Evolutionary conservation across 2,888 invertebrate genomes (phyloP).

Genomic region (Notocelia uddmanniana): DNA sequence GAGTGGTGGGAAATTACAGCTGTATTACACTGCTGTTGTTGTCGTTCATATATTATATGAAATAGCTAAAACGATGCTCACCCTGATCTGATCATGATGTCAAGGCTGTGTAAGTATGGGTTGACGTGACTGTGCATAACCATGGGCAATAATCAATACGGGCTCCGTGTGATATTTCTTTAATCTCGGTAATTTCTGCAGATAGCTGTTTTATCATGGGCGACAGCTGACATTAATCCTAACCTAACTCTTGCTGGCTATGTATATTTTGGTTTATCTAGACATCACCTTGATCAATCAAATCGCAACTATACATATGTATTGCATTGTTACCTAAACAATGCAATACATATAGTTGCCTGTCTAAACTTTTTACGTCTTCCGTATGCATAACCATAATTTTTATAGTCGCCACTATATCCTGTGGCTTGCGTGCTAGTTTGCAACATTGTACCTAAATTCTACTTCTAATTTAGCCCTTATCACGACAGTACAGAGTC

Average conservation of each 20-base stretch:
- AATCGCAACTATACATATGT: neutral
- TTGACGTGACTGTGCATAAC: too few relatives aligned
- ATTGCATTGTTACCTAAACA: conserved; percentile 10
- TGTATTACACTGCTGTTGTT: too few relatives aligned
- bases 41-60: too few relatives aligned
- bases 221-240: neutral
- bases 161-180: neutral
- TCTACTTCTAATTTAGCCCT: conserved; percentile 2
- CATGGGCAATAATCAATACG: too few relatives aligned
- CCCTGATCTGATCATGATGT: too few relatives aligned
- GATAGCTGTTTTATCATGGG: neutral
- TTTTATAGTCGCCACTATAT: conserved; percentile 35
- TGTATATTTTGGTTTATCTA: neutral
- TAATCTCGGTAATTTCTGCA: neutral
- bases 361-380: conserved; percentile 16
- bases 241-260: neutral
- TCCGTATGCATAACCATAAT: conserved; percentile 26
- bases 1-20: too few relatives aligned
- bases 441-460: conserved; percentile 20
- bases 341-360: too few relatives aligned
- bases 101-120: too few relatives aligned
- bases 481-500: neutral
- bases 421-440: conserved; percentile 36
- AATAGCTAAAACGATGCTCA: too few relatives aligned
- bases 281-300: neutral